Percentiles rank a stretch among this genome's conserved stretches.
phyloP scores from a whole-genome alignment of 2,113 vertebrate species.

The Ancistrus triradiatus region DNA sequence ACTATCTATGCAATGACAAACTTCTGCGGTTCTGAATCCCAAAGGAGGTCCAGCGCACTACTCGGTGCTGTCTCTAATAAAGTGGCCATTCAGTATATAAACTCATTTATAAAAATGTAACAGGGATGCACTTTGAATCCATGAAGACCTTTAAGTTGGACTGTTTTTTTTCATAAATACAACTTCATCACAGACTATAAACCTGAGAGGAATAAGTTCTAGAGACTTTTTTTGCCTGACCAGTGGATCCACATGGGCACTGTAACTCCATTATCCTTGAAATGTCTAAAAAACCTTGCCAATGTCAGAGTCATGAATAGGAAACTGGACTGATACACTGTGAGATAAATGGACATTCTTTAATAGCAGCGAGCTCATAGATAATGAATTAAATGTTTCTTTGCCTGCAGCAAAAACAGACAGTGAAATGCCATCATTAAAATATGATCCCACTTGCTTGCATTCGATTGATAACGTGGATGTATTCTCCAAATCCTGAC shows the following conservation, averaged over 20 bases:
- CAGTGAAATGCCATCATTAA: slow-evolving; percentile 46
- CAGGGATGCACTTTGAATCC: too few relatives aligned
- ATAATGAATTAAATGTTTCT: slow-evolving; percentile 49
- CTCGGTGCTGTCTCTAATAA: too few relatives aligned
- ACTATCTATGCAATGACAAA: too few relatives aligned
- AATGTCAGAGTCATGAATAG: slow-evolving; percentile 36
- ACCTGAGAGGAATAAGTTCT: too few relatives aligned
- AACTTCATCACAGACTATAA: too few relatives aligned
- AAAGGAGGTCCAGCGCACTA: too few relatives aligned
- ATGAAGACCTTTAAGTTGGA: too few relatives aligned
- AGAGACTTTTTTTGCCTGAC: neutral
- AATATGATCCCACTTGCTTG: slow-evolving; percentile 44
- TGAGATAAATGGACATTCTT: slow-evolving; percentile 49
- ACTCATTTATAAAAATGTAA: too few relatives aligned
- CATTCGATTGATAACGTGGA: slow-evolving; percentile 36
- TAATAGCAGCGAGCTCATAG: slow-evolving; percentile 45
- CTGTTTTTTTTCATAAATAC: too few relatives aligned
- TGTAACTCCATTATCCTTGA: slow-evolving; percentile 12
- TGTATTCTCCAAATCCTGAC: slow-evolving; percentile 35
- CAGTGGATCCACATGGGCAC: neutral
- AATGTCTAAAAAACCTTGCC: slow-evolving; percentile 30
- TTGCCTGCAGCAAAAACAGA: slow-evolving; percentile 44
- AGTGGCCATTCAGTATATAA: too few relatives aligned
- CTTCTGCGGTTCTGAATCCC: too few relatives aligned
- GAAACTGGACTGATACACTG: slow-evolving; percentile 32